Base-by-base conservation (phyloP, 2,888 invertebrate genomes). In the Colostygia pectinataria region DNA sequence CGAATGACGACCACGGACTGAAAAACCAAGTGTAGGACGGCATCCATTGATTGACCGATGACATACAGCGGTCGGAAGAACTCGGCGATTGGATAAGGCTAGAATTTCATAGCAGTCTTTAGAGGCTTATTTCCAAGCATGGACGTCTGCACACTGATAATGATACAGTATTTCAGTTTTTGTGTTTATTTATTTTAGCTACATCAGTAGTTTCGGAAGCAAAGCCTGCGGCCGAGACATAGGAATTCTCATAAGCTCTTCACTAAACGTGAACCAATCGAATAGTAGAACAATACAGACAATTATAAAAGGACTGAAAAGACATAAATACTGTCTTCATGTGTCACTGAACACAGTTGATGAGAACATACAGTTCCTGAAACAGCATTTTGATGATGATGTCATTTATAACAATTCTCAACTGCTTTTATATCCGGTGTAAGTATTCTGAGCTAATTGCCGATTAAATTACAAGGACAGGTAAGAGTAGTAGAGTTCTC, bases 391-490 rank as follows among this genome's bases (percentile, higher is more conserved):
- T 64, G 61, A 75, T 0, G 74, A 80, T 40, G 66, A 85, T 3
- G 91, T 92, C 24, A 93, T 96, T 57, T 83, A 84, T 24, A 74
- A 87, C 15, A 93, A 93, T 63, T 83, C 94, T 40, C 92, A 93
- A 48, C 73, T 95, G 20, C 74, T 95, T 4, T 74, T 96, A 9
- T 96, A 96, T 83, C 93, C 95, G 4, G 81, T 86, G 94, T 95
- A 82, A 91, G 91, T 77, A 18, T n/a, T 39, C 8, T 23, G 15
- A 20, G 2, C 20, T 20, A 20, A 5, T 5, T 2, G 2, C 6
- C 20, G 20, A n/a, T n/a, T n/a, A n/a, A n/a, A n/a, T n/a, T n/a
- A n/a, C n/a, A n/a, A n/a, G n/a, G n/a, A n/a, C n/a, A n/a, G n/a
- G n/a, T n/a, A n/a, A n/a, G n/a, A n/a, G n/a, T n/a, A n/a, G n/a